These are phyloP conservation scores for Exephanes ischioxanthus DNA, from an alignment of 2,888 invertebrate genomes.

Conservation along the genomic window DNA sequence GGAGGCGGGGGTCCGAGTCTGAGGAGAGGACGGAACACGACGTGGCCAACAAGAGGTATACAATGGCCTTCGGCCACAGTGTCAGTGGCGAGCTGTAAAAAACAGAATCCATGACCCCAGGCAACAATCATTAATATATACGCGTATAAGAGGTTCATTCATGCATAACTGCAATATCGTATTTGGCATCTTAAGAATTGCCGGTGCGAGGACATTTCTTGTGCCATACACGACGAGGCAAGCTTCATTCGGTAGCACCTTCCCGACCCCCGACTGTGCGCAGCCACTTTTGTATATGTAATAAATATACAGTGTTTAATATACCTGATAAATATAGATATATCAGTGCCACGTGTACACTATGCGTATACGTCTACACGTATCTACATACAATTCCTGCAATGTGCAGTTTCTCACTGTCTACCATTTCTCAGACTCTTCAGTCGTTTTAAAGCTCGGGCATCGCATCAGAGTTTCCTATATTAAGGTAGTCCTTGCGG, in stretches of 20 bases:
- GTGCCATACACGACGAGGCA: constrained; percentile 34
- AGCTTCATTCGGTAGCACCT: constrained; percentile 41
- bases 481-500: too few species aligned
- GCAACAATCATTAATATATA: background rate
- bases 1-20: too few species aligned
- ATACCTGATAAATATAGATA: constrained; percentile 8
- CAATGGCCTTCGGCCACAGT: too few species aligned
- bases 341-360: background rate
- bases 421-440: constrained; percentile 27
- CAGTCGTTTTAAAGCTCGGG: constrained; percentile 17
- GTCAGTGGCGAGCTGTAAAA: too few species aligned
- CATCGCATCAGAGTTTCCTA: constrained; percentile 14
- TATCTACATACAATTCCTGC: background rate
- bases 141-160: constrained; percentile 27
- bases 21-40: too few species aligned
- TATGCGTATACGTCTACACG: background rate
- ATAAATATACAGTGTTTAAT: constrained; percentile 35
- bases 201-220: constrained; percentile 35
- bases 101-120: too few species aligned
- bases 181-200: constrained; percentile 37
- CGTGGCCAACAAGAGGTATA: too few species aligned
- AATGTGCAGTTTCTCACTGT: constrained; percentile 13
- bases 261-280: constrained; percentile 47
- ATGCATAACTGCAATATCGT: constrained; percentile 4
- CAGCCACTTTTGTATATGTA: constrained; percentile 26